phyloP scores from a whole-genome alignment of 2,797 vertebrate genomes.

The Acridotheres tristis region DNA sequence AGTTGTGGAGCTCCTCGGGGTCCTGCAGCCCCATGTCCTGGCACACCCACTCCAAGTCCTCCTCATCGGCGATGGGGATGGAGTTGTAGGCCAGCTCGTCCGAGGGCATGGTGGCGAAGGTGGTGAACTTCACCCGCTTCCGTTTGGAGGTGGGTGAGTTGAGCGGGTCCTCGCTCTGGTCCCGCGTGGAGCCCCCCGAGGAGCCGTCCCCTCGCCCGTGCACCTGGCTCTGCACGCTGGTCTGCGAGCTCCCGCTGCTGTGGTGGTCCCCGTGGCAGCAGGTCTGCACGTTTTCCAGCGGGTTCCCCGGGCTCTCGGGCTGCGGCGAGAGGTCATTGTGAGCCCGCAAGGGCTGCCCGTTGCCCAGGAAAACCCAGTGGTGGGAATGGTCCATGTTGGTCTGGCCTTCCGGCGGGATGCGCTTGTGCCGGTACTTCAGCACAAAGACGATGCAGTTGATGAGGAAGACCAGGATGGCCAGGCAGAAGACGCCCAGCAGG shows the following conservation, averaged over 20 bases:
- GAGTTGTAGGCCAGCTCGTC: constrained; percentile 97
- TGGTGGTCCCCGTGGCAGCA: constrained; percentile 95
- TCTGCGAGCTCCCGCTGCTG: constrained; percentile 97
- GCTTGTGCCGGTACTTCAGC: constrained; percentile 95
- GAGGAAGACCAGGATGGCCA: constrained; percentile 97
- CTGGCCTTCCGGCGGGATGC: constrained; percentile 95
- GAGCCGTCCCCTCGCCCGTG: constrained; percentile 94
- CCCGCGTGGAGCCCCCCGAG: constrained; percentile 90
- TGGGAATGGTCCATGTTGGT: constrained; percentile 99
- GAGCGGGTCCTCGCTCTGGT: constrained; percentile 89
- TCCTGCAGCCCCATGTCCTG: constrained; percentile 95
- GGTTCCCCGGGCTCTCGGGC: constrained; percentile 85
- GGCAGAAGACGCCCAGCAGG: constrained; percentile 94
- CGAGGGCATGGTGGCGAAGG: constrained; percentile 92
- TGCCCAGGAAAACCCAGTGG: constrained; percentile 98
- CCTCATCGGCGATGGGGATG: constrained; percentile 92
- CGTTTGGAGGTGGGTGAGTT: constrained; percentile 96
- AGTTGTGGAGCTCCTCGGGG: constrained; percentile 91
- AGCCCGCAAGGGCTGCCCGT: constrained; percentile 78
- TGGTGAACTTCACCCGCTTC: constrained; percentile 99
- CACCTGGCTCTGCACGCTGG: constrained; percentile 96
- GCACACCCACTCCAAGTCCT: constrained; percentile 98
- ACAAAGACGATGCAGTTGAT: constrained; percentile 99
- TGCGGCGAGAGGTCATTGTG: constrained; percentile 60
- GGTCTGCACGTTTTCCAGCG: constrained; percentile 88